Percentiles rank a stretch among this genome's conserved stretches.
Conservation (phyloP, 2,888 invertebrate species). For the Mantis religiosa region DNA sequence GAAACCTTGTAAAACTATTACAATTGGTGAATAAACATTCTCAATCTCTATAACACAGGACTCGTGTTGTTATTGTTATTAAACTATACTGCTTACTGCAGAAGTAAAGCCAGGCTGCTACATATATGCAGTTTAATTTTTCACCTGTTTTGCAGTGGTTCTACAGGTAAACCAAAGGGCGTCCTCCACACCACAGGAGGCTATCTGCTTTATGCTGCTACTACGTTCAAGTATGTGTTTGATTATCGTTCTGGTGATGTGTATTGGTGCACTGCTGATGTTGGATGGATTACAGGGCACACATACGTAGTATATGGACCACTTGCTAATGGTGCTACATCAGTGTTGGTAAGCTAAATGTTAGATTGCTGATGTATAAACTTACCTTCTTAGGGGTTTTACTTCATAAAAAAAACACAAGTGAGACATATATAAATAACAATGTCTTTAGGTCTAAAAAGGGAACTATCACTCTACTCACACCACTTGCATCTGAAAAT, state of each 20-base stretch:
- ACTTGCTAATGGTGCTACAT: conserved; percentile 87
- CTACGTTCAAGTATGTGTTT: conserved; percentile 94
- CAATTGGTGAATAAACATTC: too few species aligned
- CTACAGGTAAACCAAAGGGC: conserved; percentile 97
- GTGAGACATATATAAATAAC: too few species aligned
- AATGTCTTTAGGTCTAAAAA: too few species aligned
- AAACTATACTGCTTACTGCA: too few species aligned
- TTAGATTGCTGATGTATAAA: not conserved
- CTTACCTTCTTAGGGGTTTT: not conserved
- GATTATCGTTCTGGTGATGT: conserved; percentile 81
- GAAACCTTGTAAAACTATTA: too few species aligned
- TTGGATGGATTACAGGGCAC: conserved; percentile 95
- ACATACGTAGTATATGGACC: conserved; percentile 94
- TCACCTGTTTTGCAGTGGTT: conserved; percentile 56
- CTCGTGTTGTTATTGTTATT: too few species aligned
- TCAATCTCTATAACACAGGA: too few species aligned
- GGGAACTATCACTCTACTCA: too few species aligned
- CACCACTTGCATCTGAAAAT: too few species aligned
- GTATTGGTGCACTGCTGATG: conserved; percentile 93
- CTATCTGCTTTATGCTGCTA: conserved; percentile 88
- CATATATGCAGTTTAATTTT: not conserved
- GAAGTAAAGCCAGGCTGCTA: too few species aligned
- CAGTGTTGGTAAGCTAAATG: conserved; percentile 74
- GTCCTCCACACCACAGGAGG: conserved; percentile 94
- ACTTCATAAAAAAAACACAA: not conserved